Percentiles rank a stretch among this genome's conserved stretches.
Conservation (phyloP, 2,113 vertebrate genomes). For the Tichodroma muraria region DNA sequence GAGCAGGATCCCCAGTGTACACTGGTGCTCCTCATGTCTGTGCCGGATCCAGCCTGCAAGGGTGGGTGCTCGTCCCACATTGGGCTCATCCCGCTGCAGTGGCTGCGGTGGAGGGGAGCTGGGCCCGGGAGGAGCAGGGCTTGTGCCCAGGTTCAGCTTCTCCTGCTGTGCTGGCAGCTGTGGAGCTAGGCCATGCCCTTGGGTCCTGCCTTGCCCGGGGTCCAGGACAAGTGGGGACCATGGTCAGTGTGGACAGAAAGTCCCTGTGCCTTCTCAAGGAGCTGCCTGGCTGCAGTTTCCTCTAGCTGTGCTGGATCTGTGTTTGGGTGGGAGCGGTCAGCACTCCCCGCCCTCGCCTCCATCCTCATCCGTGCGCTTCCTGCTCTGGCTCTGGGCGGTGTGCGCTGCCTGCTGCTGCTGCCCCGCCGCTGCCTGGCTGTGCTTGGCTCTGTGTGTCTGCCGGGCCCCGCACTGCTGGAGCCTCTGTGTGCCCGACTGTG, state of each 20-base stretch:
- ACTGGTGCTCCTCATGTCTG: accelerated
- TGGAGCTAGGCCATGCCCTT: accelerated
- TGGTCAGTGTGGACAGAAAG: background rate
- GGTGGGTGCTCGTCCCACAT: background rate
- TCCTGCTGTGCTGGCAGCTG: background rate
- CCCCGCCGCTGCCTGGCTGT: slow-evolving; percentile 6
- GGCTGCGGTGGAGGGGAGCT: background rate
- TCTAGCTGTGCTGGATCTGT: accelerated
- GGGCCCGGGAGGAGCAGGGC: accelerated
- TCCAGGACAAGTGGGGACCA: accelerated
- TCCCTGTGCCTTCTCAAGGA: accelerated
- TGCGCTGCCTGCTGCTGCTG: background rate
- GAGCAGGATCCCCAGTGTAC: background rate
- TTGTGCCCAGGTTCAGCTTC: background rate
- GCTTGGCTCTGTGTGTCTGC: slow-evolving; percentile 50
- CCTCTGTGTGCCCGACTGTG: background rate
- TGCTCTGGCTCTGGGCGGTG: background rate
- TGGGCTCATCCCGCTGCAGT: accelerated
- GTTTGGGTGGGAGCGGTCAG: background rate
- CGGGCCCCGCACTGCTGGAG: background rate
- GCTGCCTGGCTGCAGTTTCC: background rate
- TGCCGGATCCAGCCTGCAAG: accelerated
- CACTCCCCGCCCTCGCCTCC: background rate
- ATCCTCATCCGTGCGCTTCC: slow-evolving; percentile 1
- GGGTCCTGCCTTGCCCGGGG: background rate